Base-by-base conservation (phyloP, 2,888 invertebrate genomes). In the Cerceris ruficornis region DNA sequence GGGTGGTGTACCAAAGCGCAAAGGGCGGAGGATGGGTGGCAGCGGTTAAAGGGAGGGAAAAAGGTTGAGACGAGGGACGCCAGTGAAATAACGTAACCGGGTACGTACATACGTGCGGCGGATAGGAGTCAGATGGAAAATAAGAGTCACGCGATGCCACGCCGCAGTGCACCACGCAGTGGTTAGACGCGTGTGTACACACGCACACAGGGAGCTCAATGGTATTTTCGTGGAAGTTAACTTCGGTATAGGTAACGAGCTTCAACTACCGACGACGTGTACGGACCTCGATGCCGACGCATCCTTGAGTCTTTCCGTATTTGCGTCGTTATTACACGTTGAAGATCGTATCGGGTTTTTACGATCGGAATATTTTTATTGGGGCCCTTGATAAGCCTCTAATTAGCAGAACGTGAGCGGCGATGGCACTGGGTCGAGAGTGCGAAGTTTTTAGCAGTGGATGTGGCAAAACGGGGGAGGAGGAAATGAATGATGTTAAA, bases 91-190 rank as follows among this genome's bases (percentile, higher is more conserved):
- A 77, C 76, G 77, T 72, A 79, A 79, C 60, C 42, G 67, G 57
- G 72, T 68, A 74, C 46, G 71, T 57, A 74, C 46, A 68, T 57
- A 77, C 61, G 72, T 71, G 71, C 62, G 69, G 65, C 57, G 83
- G 72, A 62, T 69, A 70, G 58, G 58, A 83, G 75, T 75, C 81
- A 43, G 68, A 69, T 75, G 80, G 80, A 77, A 80, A 84, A 84
- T 84, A 77, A 82, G 76, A 84, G 77, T 85, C 85, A 84, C 82
- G 83, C 84, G 75, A 85, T 72, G 66, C 69, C 57, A 77, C 79
- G 75, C 69, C 80, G 80, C 78, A 80, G 69, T 78, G 81, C 83
- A 83, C 67, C 83, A 81, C 83, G 83, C 77, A 64, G 67, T 57
- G 58, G 59, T 52, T 74, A 62, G 58, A 50, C 71, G 74, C 71